Evolutionary conservation across 1,140 invertebrate genomes (phyloP), one percentile per base, ranked within the genome.

Genomic region (Drosophila malerkotliana): DNA sequence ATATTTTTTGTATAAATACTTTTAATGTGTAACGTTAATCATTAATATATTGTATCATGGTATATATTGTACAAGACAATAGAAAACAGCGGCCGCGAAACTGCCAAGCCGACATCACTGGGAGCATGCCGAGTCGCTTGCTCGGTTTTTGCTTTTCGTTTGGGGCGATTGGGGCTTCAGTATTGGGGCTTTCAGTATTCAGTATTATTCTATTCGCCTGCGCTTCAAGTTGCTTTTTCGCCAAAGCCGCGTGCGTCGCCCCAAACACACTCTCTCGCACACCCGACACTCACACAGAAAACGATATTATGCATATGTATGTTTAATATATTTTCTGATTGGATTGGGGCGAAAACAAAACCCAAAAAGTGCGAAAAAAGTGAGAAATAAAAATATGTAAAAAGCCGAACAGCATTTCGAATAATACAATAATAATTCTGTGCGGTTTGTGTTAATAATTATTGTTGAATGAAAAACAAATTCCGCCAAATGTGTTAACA

Each of bases 151-250:
- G 61, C 51, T 52, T 60, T 79, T 61, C 54, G 60, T 47, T 71
- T 57, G 76, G 63, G 60, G 76, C 79, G 26, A 28, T 28, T 28
- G 26, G 26, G 26, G 26, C 72, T 74, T 77, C 75, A 85, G 82
- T 28, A 28, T 28, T 28, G 26, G 63, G 61, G 77, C 80, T 76
- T 75, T 77, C 75, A 87, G 82, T 87, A 88, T 87, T 87, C 75
- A 87, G 82, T 87, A 88, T 87, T 87, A 87, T 87, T 87, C 83
- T 87, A 82, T 87, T 82, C 83, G 78, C 57, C 78, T 82, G 61
- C 82, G 74, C 77, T 56, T 59, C 66, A 88, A 88, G 82, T 87
- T 85, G 78, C 30, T 74, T 85, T 75, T 55, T 66, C 77, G 71
- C 64, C 53, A 72, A 61, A 66, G 62, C 72, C 60, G 72, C 60